A percentile compares a stretch with the other conserved stretches of the same genome.
Conservation (phyloP, 1,140 invertebrate genomes). For the Anastrepha obliqua region DNA sequence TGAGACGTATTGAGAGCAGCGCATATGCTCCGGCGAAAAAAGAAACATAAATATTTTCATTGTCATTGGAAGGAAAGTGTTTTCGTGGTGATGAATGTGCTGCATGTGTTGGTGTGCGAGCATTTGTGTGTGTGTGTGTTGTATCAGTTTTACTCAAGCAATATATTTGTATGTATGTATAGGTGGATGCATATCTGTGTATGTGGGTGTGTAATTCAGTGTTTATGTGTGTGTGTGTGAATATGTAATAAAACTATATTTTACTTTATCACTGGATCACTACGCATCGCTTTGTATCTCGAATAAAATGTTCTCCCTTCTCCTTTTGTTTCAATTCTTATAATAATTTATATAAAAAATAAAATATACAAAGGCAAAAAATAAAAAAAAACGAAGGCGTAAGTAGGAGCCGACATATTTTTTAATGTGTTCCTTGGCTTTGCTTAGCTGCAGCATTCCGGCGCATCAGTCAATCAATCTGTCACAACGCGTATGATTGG, state of each 20-base stretch:
- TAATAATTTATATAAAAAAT: too few relatives aligned
- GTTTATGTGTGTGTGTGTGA: too few relatives aligned
- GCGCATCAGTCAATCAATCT: conserved; percentile 23
- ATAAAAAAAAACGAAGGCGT: neutral
- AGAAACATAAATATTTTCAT: conserved; percentile 21
- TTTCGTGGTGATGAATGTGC: neutral
- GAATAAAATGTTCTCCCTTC: neutral
- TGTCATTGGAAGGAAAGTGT: conserved; percentile 30
- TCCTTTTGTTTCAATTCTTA: neutral
- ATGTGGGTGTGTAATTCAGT: too few relatives aligned
- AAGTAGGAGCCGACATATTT: neutral
- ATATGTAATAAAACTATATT: neutral
- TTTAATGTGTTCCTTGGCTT: neutral
- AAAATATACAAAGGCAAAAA: too few relatives aligned
- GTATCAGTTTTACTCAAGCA: neutral
- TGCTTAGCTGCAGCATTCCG: neutral
- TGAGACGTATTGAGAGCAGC: neutral
- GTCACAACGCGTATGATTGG: neutral
- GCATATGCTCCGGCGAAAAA: neutral
- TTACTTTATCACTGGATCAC: neutral
- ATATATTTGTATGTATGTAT: neutral
- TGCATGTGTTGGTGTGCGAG: neutral
- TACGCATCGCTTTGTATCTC: conserved; percentile 21
- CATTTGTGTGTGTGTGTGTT: neutral
- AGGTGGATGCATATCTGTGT: neutral